Evolutionary conservation across 2,888 invertebrate genomes (phyloP).

Genomic region (Calameuta pallipes): DNA sequence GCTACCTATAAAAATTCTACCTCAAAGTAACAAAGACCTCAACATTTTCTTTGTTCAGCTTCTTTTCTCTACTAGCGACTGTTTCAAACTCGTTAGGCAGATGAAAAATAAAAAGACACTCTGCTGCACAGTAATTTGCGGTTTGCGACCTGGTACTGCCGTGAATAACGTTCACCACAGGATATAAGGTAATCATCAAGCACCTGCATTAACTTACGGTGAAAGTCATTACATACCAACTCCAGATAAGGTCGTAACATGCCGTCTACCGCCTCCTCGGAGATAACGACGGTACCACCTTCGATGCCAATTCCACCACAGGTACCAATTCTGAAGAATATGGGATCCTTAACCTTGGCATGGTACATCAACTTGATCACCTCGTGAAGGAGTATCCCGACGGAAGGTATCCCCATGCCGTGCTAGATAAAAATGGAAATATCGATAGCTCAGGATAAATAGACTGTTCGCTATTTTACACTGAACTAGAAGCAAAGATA

Average conservation of each 20-base stretch:
- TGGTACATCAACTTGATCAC: constrained; percentile 96
- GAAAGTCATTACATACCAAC: constrained; percentile 72
- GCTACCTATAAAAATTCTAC: neutral
- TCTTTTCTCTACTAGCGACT: neutral
- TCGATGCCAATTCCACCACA: constrained; percentile 94
- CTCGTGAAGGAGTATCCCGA: constrained; percentile 95
- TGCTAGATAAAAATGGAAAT: constrained; percentile 72
- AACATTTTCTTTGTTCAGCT: neutral
- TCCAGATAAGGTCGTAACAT: constrained; percentile 84
- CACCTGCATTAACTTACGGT: neutral
- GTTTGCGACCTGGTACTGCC: neutral
- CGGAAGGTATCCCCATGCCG: constrained; percentile 98
- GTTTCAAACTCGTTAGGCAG: neutral
- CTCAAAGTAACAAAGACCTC: neutral
- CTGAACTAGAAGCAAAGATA: neutral
- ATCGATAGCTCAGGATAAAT: neutral
- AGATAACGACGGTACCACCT: constrained; percentile 93
- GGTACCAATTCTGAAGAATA: constrained; percentile 94
- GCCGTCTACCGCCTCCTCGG: constrained; percentile 92
- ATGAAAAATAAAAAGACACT: neutral
- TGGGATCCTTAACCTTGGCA: constrained; percentile 86
- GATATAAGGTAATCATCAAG: neutral
- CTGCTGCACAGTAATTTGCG: neutral
- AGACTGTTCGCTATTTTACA: neutral
- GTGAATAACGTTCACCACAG: neutral